Base-by-base conservation (phyloP, 1,140 invertebrate species). In the Drosophila pseudoobscura region DNA sequence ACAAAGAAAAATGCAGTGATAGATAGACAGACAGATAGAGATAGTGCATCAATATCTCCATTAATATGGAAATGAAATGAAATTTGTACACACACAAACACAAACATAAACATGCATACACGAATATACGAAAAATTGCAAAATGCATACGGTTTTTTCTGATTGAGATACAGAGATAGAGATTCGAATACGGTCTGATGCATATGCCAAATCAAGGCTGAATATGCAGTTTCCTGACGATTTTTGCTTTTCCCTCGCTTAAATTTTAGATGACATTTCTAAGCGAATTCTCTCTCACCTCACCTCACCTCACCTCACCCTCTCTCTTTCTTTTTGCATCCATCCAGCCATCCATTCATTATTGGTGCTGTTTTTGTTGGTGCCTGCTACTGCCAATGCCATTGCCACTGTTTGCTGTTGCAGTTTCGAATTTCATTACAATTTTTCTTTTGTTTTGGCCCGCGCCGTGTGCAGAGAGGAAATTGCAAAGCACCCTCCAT, bases 341-440 rank as follows among this genome's bases (percentile, higher is more conserved):
- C 13, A 74, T 73, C 69, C 59, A 58, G 64, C 50, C 74, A 77
- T n/a, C 52, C 49, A 65, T 75, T 55, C 53, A 52, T 57, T 53
- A 45, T 66, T 55, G 35, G 26, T 55, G 45, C 41, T 51, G 17
- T 69, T 57, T 35, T 50, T 65, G 26, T 73, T 51, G 65, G 51
- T 69, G 39, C 2, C 31, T 11, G 31, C 45, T 57, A 55, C 46
- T 71, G 69, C 29, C 26, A 6, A 1, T 6, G 26, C 26, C 5
- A 9, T 9, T 11, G 35, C 45, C 73, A 63, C 46, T 72, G 69
- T 56, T 73, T 62, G 73, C 47, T 60, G 65, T 76, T 75, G 80
- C 80, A 85, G 72, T 85, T 84, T 76, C 80, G 72, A 84, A 84
- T 84, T 84, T 84, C 80, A 84, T 84, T 85, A 84, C 61, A 66